Conservation (phyloP, 1,140 invertebrate genomes). For the Ceratitis capitata region DNA sequence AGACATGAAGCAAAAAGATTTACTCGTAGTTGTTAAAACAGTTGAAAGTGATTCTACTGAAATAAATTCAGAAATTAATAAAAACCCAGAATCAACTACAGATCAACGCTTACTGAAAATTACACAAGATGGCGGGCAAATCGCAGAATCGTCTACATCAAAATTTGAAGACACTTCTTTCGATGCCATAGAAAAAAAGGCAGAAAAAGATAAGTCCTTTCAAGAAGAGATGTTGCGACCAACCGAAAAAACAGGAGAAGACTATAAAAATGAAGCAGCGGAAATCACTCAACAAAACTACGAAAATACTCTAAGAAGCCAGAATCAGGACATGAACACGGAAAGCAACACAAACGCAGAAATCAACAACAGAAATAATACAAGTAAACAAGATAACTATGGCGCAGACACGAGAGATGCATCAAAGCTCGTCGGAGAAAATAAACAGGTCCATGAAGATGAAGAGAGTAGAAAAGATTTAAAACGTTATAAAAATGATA, state of each 20-base stretch:
- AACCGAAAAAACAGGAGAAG: not conserved
- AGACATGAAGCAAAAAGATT: too few relatives aligned
- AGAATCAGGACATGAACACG: not conserved
- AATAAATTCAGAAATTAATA: not conserved
- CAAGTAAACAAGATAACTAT: not conserved
- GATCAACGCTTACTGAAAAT: too few relatives aligned
- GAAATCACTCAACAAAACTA: constrained; percentile 21
- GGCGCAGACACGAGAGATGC: not conserved
- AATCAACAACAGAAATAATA: not conserved
- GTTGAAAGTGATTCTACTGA: not conserved
- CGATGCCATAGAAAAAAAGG: not conserved
- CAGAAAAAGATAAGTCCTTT: not conserved
- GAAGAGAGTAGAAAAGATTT: not conserved
- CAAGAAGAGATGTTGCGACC: not conserved
- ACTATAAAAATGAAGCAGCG: not conserved
- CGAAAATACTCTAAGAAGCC: not conserved
- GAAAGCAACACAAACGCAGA: too few relatives aligned
- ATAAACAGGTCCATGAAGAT: not conserved
- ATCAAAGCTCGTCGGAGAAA: too few relatives aligned
- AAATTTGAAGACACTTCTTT: not conserved
- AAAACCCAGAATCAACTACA: not conserved
- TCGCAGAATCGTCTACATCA: not conserved
- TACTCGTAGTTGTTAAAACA: too few relatives aligned
- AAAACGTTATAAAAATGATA: not conserved
- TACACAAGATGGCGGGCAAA: too few relatives aligned